Evolutionary conservation across 2,797 vertebrate genomes (phyloP).

Genomic region (Mustela erminea): DNA sequence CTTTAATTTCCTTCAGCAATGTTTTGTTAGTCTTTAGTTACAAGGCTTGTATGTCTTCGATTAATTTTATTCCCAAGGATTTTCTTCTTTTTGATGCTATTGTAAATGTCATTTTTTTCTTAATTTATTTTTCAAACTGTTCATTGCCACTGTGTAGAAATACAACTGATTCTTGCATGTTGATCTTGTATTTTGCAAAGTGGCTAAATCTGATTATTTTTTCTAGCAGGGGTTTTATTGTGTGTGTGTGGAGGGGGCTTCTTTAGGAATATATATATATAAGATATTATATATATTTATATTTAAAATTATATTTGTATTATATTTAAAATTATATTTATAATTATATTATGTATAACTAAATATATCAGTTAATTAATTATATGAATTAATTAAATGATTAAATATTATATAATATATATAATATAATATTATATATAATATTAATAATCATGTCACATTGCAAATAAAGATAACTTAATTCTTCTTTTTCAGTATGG

Average conservation of each 20-base stretch:
- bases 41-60: background rate
- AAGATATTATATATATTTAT: no score
- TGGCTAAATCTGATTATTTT: background rate
- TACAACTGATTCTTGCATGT: background rate
- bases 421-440: no score
- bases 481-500: background rate
- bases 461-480: background rate
- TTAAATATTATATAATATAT: no score
- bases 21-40: background rate
- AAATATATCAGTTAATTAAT: no score
- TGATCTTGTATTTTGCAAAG: background rate
- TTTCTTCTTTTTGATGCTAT: background rate
- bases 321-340: no score
- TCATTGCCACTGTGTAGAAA: background rate
- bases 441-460: background rate
- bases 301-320: no score
- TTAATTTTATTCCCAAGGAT: background rate
- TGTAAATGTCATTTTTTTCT: background rate
- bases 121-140: conserved; percentile 2
- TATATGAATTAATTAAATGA: no score
- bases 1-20: background rate
- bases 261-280: background rate
- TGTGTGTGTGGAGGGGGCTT: background rate
- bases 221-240: background rate
- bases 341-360: no score